Conservation (phyloP, 2,888 invertebrate genomes). For the Theretra japonica region DNA sequence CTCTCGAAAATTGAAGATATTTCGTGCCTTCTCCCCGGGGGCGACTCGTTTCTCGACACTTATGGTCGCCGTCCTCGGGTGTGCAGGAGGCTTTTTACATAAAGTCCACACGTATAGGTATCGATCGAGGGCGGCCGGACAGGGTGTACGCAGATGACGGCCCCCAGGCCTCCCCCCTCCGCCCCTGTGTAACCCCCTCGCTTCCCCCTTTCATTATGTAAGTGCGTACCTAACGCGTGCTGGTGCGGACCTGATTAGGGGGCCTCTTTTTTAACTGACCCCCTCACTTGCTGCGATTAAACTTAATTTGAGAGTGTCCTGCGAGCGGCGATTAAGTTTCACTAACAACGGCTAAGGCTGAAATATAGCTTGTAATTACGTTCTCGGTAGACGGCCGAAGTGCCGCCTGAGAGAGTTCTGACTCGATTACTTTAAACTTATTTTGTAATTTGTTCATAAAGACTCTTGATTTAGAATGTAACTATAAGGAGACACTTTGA, state of each 20-base stretch:
- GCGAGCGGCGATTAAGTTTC: slow-evolving; percentile 66
- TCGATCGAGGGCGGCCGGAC: slow-evolving; percentile 83
- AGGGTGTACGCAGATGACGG: slow-evolving; percentile 84
- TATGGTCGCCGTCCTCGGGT: slow-evolving; percentile 83
- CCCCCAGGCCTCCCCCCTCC: slow-evolving; percentile 57
- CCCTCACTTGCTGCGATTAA: slow-evolving; percentile 80
- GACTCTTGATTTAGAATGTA: too few relatives aligned
- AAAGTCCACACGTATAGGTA: slow-evolving; percentile 85
- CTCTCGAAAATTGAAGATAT: slow-evolving; percentile 85
- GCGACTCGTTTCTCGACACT: slow-evolving; percentile 84
- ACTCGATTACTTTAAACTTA: slow-evolving; percentile 30
- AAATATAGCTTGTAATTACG: slow-evolving; percentile 38
- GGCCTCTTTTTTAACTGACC: slow-evolving; percentile 84
- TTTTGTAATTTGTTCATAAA: background rate
- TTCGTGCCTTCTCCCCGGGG: slow-evolving; percentile 82
- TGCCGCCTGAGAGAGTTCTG: slow-evolving; percentile 14
- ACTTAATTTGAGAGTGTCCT: slow-evolving; percentile 80
- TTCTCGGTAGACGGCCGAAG: slow-evolving; percentile 28
- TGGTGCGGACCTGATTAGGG: slow-evolving; percentile 83
- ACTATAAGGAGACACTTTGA: too few relatives aligned
- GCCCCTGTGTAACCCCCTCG: slow-evolving; percentile 60
- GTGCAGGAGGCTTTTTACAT: slow-evolving; percentile 85
- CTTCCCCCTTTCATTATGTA: slow-evolving; percentile 84
- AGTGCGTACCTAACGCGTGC: slow-evolving; percentile 83
- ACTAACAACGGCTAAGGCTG: slow-evolving; percentile 55